A percentile compares a stretch with the other conserved stretches of the same genome.
phyloP scores from a whole-genome alignment of 2,888 invertebrate species.

The Pediacus dermestoides region DNA sequence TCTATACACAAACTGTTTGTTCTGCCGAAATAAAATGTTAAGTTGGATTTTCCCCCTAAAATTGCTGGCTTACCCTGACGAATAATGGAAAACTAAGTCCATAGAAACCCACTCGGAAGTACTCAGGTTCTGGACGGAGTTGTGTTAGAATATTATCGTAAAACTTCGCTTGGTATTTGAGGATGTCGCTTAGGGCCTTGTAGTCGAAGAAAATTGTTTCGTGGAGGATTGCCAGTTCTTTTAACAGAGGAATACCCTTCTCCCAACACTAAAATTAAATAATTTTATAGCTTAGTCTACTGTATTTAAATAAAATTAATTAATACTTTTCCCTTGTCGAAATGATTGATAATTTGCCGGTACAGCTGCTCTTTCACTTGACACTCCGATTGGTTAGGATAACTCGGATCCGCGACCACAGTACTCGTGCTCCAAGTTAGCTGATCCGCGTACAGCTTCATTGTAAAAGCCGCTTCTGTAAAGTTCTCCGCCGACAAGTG shows the following conservation, averaged over 20 bases:
- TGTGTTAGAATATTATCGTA: slow-evolving; percentile 87
- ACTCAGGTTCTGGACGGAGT: slow-evolving; percentile 87
- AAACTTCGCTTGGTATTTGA: slow-evolving; percentile 84
- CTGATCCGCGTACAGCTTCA: slow-evolving; percentile 90
- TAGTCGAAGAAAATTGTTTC: slow-evolving; percentile 86
- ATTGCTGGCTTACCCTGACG: slow-evolving; percentile 70
- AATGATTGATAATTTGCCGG: slow-evolving; percentile 84
- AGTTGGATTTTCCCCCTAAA: slow-evolving; percentile 1
- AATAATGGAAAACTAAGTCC: slow-evolving; percentile 92
- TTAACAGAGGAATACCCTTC: slow-evolving; percentile 87
- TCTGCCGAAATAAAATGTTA: slow-evolving; percentile 56
- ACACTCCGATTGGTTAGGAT: slow-evolving; percentile 79
- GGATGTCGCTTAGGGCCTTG: slow-evolving; percentile 76
- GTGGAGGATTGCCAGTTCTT: slow-evolving; percentile 83
- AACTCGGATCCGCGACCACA: slow-evolving; percentile 63
- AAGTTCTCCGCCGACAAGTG: slow-evolving; percentile 90
- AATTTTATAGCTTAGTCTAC: slow-evolving; percentile 8
- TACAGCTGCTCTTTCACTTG: slow-evolving; percentile 87
- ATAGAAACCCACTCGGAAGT: slow-evolving; percentile 93
- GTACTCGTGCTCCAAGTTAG: slow-evolving; percentile 76
- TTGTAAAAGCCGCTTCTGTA: slow-evolving; percentile 91
- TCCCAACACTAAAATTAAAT: slow-evolving; percentile 77
- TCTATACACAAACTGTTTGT: slow-evolving; percentile 92
- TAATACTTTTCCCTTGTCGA: slow-evolving; percentile 84
- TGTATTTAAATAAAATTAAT: slow-evolving; percentile 4